Percentiles rank a stretch among this genome's conserved stretches.
phyloP scores from a whole-genome alignment of 1,140 invertebrate genomes.

The Lamellibrachia luymesi region DNA sequence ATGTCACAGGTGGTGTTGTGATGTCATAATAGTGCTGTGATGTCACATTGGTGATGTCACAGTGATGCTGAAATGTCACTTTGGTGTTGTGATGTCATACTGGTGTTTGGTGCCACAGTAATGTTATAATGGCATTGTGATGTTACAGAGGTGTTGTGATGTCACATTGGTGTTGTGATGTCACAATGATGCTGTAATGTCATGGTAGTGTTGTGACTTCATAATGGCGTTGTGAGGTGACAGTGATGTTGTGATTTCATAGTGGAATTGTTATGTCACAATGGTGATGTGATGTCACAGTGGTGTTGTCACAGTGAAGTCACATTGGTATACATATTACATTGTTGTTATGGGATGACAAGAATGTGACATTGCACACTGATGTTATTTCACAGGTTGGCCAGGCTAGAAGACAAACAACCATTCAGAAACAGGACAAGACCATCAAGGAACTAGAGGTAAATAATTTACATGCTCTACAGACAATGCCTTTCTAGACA shows the following conservation, averaged over 20 bases:
- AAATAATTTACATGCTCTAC: background rate
- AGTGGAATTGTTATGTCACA: too few relatives aligned
- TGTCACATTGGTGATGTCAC: constrained; percentile 11
- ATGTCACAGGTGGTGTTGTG: constrained; percentile 9
- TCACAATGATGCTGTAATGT: constrained; percentile 11
- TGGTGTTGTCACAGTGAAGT: too few relatives aligned
- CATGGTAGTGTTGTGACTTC: background rate
- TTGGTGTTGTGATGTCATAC: constrained; percentile 22
- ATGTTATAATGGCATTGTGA: too few relatives aligned
- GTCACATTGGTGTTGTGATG: constrained; percentile 8
- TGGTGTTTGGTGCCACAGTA: too few relatives aligned
- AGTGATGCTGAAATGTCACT: background rate
- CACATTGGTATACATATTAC: too few relatives aligned
- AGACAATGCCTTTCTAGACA: background rate
- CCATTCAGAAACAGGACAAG: constrained; percentile 49
- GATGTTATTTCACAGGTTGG: constrained; percentile 31
- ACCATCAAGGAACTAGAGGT: constrained; percentile 49
- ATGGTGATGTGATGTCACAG: too few relatives aligned
- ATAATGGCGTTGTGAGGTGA: constrained; percentile 20
- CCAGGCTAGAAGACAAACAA: constrained; percentile 45
- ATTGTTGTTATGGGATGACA: background rate
- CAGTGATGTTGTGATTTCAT: too few relatives aligned
- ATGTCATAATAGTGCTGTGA: background rate
- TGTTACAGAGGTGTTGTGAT: background rate
- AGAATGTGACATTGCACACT: background rate